Percentiles rank a stretch among this genome's conserved stretches.
Evolutionary conservation across 2,113 vertebrate genomes (phyloP).

Genomic region (Mionectes macconnelli): DNA sequence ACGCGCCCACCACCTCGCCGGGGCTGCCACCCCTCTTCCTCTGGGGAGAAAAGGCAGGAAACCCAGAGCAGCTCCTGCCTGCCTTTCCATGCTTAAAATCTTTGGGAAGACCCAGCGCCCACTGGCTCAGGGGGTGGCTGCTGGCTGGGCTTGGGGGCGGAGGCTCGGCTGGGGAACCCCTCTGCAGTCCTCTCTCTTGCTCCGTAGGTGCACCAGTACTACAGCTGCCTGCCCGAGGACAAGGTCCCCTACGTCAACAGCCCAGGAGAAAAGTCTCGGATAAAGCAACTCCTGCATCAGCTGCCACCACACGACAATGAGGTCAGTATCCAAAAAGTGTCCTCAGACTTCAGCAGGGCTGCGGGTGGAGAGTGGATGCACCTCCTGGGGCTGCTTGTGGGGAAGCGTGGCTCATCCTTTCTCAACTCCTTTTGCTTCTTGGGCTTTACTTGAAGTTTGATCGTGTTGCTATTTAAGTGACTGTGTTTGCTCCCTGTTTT

Average conservation of each 20-base stretch:
- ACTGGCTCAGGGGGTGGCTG: not conserved
- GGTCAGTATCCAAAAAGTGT: slow-evolving; percentile 74
- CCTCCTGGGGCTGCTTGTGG: not conserved
- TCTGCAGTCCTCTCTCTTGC: slow-evolving; percentile 13
- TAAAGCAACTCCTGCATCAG: slow-evolving; percentile 97
- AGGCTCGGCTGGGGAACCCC: not conserved
- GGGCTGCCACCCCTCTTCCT: not conserved
- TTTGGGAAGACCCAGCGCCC: not conserved
- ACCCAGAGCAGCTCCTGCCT: not conserved
- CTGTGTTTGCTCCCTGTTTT: not conserved
- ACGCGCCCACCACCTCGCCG: not conserved
- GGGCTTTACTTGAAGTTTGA: not conserved
- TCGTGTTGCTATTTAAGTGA: not conserved
- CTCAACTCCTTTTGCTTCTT: not conserved
- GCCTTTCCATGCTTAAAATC: not conserved
- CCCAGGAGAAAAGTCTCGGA: slow-evolving; percentile 93
- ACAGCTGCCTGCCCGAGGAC: slow-evolving; percentile 96
- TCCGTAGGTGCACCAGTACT: slow-evolving; percentile 94
- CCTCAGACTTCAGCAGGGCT: not conserved
- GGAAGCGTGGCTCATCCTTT: not conserved
- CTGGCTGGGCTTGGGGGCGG: not conserved
- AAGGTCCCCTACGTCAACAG: slow-evolving; percentile 99
- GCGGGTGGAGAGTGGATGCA: not conserved
- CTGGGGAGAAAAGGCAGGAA: not conserved
- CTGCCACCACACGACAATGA: slow-evolving; percentile 98